Conservation (phyloP, 2,888 invertebrate genomes). For the Drosophila buzzatii region DNA sequence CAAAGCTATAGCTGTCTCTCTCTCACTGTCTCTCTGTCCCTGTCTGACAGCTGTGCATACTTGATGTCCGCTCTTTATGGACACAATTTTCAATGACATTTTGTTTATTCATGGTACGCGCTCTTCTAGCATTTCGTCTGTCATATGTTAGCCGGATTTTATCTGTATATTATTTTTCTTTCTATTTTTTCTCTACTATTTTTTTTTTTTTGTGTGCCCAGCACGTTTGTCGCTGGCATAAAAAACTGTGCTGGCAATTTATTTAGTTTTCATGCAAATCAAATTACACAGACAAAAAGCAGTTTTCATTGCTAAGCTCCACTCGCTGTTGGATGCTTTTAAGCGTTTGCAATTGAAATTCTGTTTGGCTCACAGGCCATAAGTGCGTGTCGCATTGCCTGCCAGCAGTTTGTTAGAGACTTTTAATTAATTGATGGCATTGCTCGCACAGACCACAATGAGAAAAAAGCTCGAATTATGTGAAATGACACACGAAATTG, state of each 20-base stretch:
- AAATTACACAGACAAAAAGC: constrained; percentile 55
- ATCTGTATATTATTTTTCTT: neutral
- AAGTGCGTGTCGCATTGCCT: constrained; percentile 28
- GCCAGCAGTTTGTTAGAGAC: constrained; percentile 40
- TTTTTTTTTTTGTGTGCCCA: constrained; percentile 7
- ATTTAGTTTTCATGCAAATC: constrained; percentile 73
- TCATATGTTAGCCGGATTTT: constrained; percentile 43
- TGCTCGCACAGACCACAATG: constrained; percentile 48
- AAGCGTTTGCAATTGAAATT: constrained; percentile 51
- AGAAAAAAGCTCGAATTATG: constrained; percentile 1
- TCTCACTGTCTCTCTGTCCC: neutral
- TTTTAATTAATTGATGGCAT: constrained; percentile 64
- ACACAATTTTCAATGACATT: constrained; percentile 42
- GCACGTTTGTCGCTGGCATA: constrained; percentile 28
- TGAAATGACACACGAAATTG: constrained; percentile 18
- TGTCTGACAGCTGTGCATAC: constrained; percentile 29
- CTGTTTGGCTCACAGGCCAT: constrained; percentile 32
- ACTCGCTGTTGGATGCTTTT: constrained; percentile 4
- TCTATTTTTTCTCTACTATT: neutral
- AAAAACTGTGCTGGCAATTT: constrained; percentile 49
- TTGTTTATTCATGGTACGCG: constrained; percentile 63
- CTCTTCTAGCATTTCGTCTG: constrained; percentile 38
- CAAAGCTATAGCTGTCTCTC: neutral
- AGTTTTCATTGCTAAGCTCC: constrained; percentile 31
- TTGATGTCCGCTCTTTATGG: constrained; percentile 29